phyloP scores from a whole-genome alignment of 2,113 vertebrate species.

The Oryzias woworae region DNA sequence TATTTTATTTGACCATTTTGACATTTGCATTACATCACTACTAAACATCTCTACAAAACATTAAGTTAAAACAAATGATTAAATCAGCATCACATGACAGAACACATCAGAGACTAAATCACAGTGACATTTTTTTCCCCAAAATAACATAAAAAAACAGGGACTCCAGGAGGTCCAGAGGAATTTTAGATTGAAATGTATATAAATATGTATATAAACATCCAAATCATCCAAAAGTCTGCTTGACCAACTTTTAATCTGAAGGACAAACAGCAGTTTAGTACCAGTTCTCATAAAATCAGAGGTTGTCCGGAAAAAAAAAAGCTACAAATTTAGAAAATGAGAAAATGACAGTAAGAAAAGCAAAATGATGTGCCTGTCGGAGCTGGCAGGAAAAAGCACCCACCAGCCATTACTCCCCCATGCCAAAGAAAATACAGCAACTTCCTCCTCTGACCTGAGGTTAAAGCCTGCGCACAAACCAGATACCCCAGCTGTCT shows the following conservation, averaged over 20 bases:
- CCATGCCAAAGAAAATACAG: constrained; percentile 8
- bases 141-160: too few relatives aligned
- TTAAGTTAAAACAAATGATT: constrained; percentile 9
- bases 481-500: constrained; percentile 33
- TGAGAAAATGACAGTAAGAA: not conserved
- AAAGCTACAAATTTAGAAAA: constrained; percentile 16
- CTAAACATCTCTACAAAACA: constrained; percentile 8
- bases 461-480: constrained; percentile 31
- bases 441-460: constrained; percentile 29
- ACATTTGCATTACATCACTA: constrained; percentile 23
- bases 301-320: too few relatives aligned
- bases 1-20: too few relatives aligned
- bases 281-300: too few relatives aligned
- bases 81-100: constrained; percentile 5
- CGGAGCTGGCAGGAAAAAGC: constrained; percentile 25
- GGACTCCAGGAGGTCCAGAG: too few relatives aligned
- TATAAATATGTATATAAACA: too few relatives aligned
- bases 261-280: too few relatives aligned
- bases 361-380: constrained; percentile 6
- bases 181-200: too few relatives aligned
- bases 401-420: constrained; percentile 19
- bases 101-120: too few relatives aligned
- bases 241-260: too few relatives aligned
- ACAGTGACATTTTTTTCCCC: too few relatives aligned
- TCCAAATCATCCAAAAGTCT: too few relatives aligned